These are phyloP conservation scores for Phengaris alcon DNA, from an alignment of 2,888 invertebrate species.

Conservation along the genomic window DNA sequence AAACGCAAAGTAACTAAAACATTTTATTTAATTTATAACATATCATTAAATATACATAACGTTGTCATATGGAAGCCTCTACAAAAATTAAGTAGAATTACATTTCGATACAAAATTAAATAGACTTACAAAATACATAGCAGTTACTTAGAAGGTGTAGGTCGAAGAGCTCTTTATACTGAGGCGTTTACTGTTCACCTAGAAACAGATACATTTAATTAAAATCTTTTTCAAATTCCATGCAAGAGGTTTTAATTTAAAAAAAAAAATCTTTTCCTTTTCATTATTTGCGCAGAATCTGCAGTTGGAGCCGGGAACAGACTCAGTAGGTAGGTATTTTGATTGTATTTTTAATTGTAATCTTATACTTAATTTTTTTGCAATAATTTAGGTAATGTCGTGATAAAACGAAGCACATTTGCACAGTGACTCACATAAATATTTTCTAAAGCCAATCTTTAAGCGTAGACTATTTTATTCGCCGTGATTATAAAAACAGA, in stretches of 20 bases:
- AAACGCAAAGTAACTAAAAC: conserved; percentile 62
- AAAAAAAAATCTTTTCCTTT: no score
- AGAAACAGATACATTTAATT: conserved; percentile 52
- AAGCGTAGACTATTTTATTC: no score
- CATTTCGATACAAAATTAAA: conserved; percentile 26
- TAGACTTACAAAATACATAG: conserved; percentile 41
- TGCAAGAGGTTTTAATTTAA: not conserved
- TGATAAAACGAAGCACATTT: no score
- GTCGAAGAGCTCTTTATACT: conserved; percentile 47
- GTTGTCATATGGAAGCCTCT: conserved; percentile 77
- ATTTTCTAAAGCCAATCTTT: no score
- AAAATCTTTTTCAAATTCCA: not conserved
- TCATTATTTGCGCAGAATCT: no score
- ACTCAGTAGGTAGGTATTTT: no score
- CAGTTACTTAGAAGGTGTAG: conserved; percentile 37
- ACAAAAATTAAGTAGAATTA: conserved; percentile 52
- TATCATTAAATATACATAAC: conserved; percentile 67
- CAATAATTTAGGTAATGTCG: no score
- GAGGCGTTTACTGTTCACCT: conserved; percentile 72
- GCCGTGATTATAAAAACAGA: no score
- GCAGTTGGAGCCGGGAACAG: no score
- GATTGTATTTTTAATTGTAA: no score
- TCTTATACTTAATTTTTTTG: no score
- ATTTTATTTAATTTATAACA: conserved; percentile 73
- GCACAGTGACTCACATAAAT: no score